These are phyloP conservation scores for Enteromius viviparus DNA, from an alignment of 2,797 vertebrate species.

Conservation along the genomic window DNA sequence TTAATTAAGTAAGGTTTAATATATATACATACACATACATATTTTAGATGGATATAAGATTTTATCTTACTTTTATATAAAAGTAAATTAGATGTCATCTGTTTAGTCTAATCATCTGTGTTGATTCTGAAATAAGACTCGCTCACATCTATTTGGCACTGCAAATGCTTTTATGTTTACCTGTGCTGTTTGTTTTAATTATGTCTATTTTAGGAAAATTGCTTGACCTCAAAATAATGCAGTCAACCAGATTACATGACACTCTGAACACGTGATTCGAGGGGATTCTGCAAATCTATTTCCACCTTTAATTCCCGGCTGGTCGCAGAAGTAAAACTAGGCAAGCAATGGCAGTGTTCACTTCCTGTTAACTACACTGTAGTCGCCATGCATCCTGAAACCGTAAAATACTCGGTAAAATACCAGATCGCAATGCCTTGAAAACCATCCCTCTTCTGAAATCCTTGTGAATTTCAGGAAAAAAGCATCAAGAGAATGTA, in stretches of 20 bases:
- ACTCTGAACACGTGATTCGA: slow-evolving; percentile 21
- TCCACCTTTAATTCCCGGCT: slow-evolving; percentile 41
- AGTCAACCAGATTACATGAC: slow-evolving; percentile 33
- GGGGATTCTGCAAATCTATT: slow-evolving; percentile 28
- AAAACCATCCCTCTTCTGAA: slow-evolving; percentile 6
- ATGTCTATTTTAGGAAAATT: slow-evolving; percentile 44
- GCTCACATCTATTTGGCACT: slow-evolving; percentile 2
- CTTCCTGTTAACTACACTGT: slow-evolving; percentile 38
- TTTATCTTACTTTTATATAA: not conserved
- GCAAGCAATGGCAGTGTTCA: slow-evolving; percentile 32
- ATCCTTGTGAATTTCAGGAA: not conserved
- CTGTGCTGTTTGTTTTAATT: slow-evolving; percentile 47
- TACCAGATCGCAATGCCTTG: not conserved
- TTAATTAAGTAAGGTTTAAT: too few relatives aligned
- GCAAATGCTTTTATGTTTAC: slow-evolving; percentile 17
- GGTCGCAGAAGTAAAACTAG: slow-evolving; percentile 27
- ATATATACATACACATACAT: not conserved
- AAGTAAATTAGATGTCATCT: not conserved
- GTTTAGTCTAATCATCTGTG: slow-evolving; percentile 11
- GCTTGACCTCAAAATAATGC: slow-evolving; percentile 32
- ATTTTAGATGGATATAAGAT: not conserved
- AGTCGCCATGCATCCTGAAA: slow-evolving; percentile 5
- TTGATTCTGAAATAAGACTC: slow-evolving; percentile 12
- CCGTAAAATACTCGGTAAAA: not conserved
- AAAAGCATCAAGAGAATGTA: slow-evolving; percentile 39